Percentiles rank a stretch among this genome's conserved stretches.
These are phyloP conservation scores for Merluccius polli DNA, from an alignment of 2,797 vertebrate genomes.

Conservation along the genomic window DNA sequence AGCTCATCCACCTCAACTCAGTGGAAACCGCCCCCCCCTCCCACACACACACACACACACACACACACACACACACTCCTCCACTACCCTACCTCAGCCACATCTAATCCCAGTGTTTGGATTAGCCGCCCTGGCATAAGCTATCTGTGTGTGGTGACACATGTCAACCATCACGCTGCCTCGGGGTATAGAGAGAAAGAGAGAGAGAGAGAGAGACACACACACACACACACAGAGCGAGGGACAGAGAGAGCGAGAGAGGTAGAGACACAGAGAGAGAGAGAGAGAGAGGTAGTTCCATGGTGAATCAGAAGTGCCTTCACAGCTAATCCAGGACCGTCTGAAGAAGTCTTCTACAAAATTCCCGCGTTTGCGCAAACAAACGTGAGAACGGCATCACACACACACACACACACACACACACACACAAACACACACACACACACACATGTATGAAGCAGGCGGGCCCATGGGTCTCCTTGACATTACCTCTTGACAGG, in stretches of 20 bases:
- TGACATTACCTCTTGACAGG: conserved; percentile 49
- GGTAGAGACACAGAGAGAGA: background rate
- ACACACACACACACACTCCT: conserved; percentile 16
- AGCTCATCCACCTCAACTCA: conserved; percentile 47
- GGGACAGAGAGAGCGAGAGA: too few relatives aligned
- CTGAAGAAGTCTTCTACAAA: conserved; percentile 1
- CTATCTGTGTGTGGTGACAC: conserved; percentile 65
- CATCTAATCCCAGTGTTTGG: conserved; percentile 48
- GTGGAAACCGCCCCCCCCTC: conserved; percentile 28
- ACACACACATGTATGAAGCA: conserved; percentile 21
- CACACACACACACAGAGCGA: too few relatives aligned
- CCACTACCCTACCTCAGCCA: conserved; percentile 35
- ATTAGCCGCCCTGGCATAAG: conserved; percentile 66
- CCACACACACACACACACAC: too few relatives aligned
- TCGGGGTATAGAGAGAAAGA: background rate
- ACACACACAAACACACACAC: conserved; percentile 12
- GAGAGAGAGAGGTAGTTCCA: background rate
- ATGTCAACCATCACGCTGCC: conserved; percentile 50
- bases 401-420: conserved; percentile 12
- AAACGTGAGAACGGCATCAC: background rate
- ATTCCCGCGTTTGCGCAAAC: conserved; percentile 22
- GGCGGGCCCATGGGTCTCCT: conserved; percentile 46
- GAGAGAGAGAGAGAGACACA: background rate
- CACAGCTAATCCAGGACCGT: conserved; percentile 49
- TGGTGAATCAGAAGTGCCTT: conserved; percentile 47